Base-by-base conservation (phyloP, 2,797 vertebrate species). In the Etheostoma nigrum region DNA sequence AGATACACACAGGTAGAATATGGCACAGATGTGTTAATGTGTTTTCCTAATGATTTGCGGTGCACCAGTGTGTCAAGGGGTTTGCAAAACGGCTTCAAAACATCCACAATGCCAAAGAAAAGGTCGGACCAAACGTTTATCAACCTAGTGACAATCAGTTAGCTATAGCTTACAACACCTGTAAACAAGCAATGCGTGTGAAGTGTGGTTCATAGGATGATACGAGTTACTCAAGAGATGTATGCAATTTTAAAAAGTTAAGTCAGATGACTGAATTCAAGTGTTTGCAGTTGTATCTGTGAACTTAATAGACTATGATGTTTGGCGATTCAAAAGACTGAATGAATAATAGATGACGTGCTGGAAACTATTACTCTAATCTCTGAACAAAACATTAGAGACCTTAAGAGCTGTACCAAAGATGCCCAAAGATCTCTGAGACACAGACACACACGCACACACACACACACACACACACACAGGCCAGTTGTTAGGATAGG, bases 321-420 rank as follows among this genome's bases (percentile, higher is more conserved):
- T 83, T 88, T 83, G 80, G 60, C 36, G 27, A 82, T 75, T 85
- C 72, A 79, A 72, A 83, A 51, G 65, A 74, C 27, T 36, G 42
- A 62, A 86, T 90, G 68, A 90, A 89, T 90, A 86, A 89, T 87
- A 82, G 67, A 91, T 88, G 73, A 86, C 63, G 67, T 85, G 73
- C 76, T 74, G 75, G 72, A 86, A 88, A 84, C 82, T 75, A 69
- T 54, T 40, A 44, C 21, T 83, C 27, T 79, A 74, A 83, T 85
- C 73, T 89, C 79, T 66, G 67, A 81, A 76, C 74, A 79, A 82
- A 88, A 78, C 81, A 83, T 66, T 63, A 69, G 67, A 82, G 76
- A 72, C 48, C 71, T 69, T 5, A 9, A 61, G 53, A 79, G 74
- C 52, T 53, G 65, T 27, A 61, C 53, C 18, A 61, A 76, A 52